Base-by-base conservation (phyloP, 1,140 invertebrate genomes). In the Rhyacophila brunnea region DNA sequence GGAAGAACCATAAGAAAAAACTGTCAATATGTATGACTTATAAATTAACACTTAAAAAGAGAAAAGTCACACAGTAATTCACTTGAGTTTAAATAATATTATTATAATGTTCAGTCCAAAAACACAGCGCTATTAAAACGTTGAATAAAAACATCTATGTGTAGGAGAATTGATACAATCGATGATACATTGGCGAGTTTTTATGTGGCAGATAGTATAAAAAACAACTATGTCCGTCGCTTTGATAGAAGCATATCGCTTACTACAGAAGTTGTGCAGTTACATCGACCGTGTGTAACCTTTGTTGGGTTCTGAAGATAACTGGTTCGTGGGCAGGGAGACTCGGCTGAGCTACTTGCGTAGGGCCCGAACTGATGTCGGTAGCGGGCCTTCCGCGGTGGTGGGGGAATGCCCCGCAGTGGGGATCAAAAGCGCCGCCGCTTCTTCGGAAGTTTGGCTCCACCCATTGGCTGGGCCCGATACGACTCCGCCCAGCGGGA, bases 401-500 rank as follows among this genome's bases (percentile, higher is more conserved):
- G 40, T 13, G 40, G 17, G 40, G 40, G 13, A 14, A 42, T 13
- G 40, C n/a, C 40, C n/a, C 40, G 40, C 17, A 17, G 40, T 42
- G 40, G 40, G 40, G 40, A 42, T 42, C 40, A 42, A 42, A 42
- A 11, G 40, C 13, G 11, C 40, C 40, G 40, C 4, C 40, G 23
- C 44, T 7, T 36, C 46, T 32, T 20, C 38, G 13, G 19, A 15
- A 28, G 11, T 15, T 36, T 10, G 20, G 36, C 20, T n/a, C 3
- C 48, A 28, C 56, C 56, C 11, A 2, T 1, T 2, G 47, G 56
- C 32, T 15, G 50, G 18, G 50, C 36, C 40, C 18, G 34, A 6
- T 11, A 4, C 5, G 23, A 9, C 23, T 9, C 13, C 13, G 13
- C 40, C 40, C 17, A 11, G 40, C 40, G 23, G 3, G 23, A 28